Evolutionary conservation across 2,113 vertebrate genomes (phyloP).

Genomic region (Antechinus flavipes): DNA sequence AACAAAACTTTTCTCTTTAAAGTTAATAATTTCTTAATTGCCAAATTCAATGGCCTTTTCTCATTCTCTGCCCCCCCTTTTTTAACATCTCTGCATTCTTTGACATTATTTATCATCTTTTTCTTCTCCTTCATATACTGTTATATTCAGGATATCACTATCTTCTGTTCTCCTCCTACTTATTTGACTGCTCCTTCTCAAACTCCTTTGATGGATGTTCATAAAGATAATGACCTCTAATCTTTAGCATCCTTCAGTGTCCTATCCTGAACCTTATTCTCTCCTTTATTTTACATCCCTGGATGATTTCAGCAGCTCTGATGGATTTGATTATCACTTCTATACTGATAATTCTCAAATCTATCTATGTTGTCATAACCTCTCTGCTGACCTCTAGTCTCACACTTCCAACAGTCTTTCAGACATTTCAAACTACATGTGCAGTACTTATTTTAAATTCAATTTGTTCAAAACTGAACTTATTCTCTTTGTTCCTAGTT

Average conservation of each 20-base stretch:
- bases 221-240: not conserved
- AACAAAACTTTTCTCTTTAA: not conserved
- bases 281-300: not conserved
- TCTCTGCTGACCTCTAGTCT: not conserved
- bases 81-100: not conserved
- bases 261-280: not conserved
- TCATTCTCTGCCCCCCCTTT: not conserved
- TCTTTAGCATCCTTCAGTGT: not conserved
- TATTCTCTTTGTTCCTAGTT: not conserved
- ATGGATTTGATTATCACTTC: not conserved
- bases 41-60: not conserved
- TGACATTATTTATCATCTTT: not conserved
- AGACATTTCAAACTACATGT: fast-evolving
- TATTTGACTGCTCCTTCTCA: not conserved
- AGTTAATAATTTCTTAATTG: not conserved
- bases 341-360: not conserved
- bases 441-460: not conserved
- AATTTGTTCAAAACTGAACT: not conserved
- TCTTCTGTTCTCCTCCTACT: not conserved
- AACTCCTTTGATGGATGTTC: not conserved
- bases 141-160: not conserved
- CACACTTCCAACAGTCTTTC: not conserved
- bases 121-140: not conserved
- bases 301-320: not conserved
- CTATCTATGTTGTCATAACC: not conserved